Evolutionary conservation across 2,113 vertebrate genomes (phyloP), one percentile per base, ranked within the genome.

Genomic region (Collichthys lucidus): DNA sequence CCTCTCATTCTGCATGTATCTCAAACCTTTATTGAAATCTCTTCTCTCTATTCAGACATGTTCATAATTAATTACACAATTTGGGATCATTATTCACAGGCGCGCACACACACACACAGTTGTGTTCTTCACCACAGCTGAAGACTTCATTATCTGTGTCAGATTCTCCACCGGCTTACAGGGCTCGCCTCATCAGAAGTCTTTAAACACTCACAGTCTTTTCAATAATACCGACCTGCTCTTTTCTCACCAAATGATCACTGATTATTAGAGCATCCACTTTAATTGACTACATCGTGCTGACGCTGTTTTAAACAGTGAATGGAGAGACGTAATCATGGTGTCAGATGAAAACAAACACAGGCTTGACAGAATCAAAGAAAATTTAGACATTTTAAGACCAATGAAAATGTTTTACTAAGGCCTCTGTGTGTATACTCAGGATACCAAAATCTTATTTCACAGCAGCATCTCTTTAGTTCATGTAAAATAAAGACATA

Each of bases 51-150:
- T 91, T 91, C 85, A 88, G 82, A 85, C 73, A 67, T 90, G 86
- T 86, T 87, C 74, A 81, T 89, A 87, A 92, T 95, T 93, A 94
- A 94, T 92, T 90, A 87, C 85, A 89, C 86, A 91, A 88, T 82
- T 88, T 89, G 82, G 82, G 82, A 85, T 88, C 87, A 82, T 91
- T 90, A 87, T 80, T 85, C 80, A 74, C 68, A 60, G n/a, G 71
- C 61, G 24, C 31, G 35, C 68, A 77, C 26, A n/a, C n/a, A n/a
- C n/a, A n/a, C n/a, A n/a, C 40, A 73, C 8, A 26, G 47, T 44
- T 69, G 77, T 84, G 77, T 79, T 68, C 49, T 40, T 70, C 56
- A 8, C 16, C 66, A 49, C 26, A 47, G 84, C 74, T 88, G 85
- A 91, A 69, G 84, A 85, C 89, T 90, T 93, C 64, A 89, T 91